Conservation (phyloP, 2,888 invertebrate genomes). For the Helobdella robusta region DNA sequence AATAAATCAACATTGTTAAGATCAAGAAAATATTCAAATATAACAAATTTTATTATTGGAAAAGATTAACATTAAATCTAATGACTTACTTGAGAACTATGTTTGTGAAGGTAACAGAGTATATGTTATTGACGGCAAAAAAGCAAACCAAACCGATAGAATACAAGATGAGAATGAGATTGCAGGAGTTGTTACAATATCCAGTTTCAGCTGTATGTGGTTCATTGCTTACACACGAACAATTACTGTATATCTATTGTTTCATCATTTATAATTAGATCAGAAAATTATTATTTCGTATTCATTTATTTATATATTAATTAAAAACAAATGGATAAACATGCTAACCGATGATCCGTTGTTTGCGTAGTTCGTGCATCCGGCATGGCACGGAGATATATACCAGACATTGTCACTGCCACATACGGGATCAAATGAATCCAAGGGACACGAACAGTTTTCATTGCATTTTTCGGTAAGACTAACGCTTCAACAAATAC, state of each 20-base stretch:
- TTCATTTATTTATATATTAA: too few relatives aligned
- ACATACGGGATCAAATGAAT: conserved; percentile 61
- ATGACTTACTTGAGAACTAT: conserved; percentile 14
- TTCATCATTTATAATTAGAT: too few relatives aligned
- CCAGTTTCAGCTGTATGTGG: neutral
- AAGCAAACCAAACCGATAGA: neutral
- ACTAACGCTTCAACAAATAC: too few relatives aligned
- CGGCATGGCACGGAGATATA: conserved; percentile 66
- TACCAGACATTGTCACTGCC: conserved; percentile 56
- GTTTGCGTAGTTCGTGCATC: conserved; percentile 53
- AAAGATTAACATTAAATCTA: neutral
- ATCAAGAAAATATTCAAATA: neutral
- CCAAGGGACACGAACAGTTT: conserved; percentile 56
- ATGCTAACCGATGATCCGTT: neutral
- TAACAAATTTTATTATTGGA: neutral
- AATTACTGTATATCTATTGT: neutral
- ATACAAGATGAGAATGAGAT: neutral
- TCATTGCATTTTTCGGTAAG: conserved; percentile 53
- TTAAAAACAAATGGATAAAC: too few relatives aligned
- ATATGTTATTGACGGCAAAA: conserved; percentile 12
- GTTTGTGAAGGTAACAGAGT: conserved; percentile 21
- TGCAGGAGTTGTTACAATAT: neutral
- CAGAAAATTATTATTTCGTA: too few relatives aligned
- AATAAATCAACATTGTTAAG: too few relatives aligned
- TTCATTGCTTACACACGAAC: neutral